A percentile compares a stretch with the other conserved stretches of the same genome.
Conservation (phyloP, 2,888 invertebrate genomes). For the Brassicogethes aeneus region DNA sequence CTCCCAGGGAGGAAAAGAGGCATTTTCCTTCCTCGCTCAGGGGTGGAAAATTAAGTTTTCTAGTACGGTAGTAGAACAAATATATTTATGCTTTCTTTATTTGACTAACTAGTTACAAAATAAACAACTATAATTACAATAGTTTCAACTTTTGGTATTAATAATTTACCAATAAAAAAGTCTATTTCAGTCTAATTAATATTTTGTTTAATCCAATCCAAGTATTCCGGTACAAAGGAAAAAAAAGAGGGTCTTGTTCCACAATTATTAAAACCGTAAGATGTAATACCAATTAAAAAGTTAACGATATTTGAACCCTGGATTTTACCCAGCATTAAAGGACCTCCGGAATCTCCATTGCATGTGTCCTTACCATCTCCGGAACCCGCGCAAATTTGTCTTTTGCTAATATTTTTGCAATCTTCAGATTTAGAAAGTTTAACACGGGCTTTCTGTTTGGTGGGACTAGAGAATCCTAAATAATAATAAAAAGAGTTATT, state of each 20-base stretch:
- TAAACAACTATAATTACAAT: too few relatives aligned
- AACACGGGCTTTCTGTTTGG: constrained; percentile 23
- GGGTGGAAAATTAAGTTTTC: too few relatives aligned
- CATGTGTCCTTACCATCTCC: constrained; percentile 59
- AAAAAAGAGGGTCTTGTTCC: constrained; percentile 62
- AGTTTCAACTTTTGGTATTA: too few relatives aligned
- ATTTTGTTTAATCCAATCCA: constrained; percentile 50
- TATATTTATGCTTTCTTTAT: too few relatives aligned
- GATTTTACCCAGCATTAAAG: constrained; percentile 50
- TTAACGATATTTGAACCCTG: constrained; percentile 43
- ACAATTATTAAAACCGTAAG: constrained; percentile 55
- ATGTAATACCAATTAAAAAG: constrained; percentile 56
- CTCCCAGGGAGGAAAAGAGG: too few relatives aligned
- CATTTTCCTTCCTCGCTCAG: too few relatives aligned
- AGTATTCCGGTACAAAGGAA: constrained; percentile 51
- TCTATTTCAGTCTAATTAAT: too few relatives aligned
- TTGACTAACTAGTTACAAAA: too few relatives aligned
- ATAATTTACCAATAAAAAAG: too few relatives aligned
- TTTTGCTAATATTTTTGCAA: constrained; percentile 28
- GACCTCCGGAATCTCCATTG: constrained; percentile 69
- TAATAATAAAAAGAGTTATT: not conserved
- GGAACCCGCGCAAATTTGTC: constrained; percentile 65
- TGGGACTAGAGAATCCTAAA: constrained; percentile 6
- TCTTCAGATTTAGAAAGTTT: constrained; percentile 6
- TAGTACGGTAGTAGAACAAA: too few relatives aligned